Evolutionary conservation across 1,140 invertebrate genomes (phyloP), one percentile per base, ranked within the genome.

Genomic region (Drosophila athabasca): DNA sequence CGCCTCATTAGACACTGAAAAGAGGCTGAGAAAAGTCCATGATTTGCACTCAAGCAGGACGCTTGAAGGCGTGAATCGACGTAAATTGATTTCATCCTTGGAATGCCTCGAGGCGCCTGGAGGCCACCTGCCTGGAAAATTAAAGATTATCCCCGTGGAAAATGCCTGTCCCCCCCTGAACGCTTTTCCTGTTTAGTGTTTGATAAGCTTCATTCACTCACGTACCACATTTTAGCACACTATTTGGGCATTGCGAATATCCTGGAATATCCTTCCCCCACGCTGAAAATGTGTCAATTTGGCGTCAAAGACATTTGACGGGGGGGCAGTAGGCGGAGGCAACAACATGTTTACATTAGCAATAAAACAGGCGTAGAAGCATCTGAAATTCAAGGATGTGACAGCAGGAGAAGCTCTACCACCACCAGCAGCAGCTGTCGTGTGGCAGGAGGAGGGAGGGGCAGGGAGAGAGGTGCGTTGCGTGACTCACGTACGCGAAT

Each of bases 321-420:
- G 65, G 29, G 35, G 11, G 35, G 9, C 4, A 0, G 24, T 19
- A 26, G 24, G 24, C 24, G 35, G 35, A 13, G 62, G 62, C 73
- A 76, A 76, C 72, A 76, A 85, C 81, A 85, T 84, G 80, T 81
- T 85, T 73, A 87, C 81, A 87, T 85, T 81, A 81, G 77, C 73
- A 85, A 84, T 84, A 81, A 84, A 85, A 85, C 68, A 76, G 73
- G 73, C 64, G 55, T 50, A 57, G 78, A 65, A 50, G 68, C 68
- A 59, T 67, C 78, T 60, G 69, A 81, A 76, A 72, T 67, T 81
- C 79, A 77, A 73, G 69, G 61, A 81, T 48, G 55, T 43, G 74
- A 64, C 76, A 77, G 59, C 15, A 49, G 48, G 17, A 35, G 35
- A 22, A 44, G 5, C 8, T 0, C 4, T 3, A 26, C 24, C 35